Base-by-base conservation (phyloP, 2,888 invertebrate genomes). In the Diadegma fenestrale region DNA sequence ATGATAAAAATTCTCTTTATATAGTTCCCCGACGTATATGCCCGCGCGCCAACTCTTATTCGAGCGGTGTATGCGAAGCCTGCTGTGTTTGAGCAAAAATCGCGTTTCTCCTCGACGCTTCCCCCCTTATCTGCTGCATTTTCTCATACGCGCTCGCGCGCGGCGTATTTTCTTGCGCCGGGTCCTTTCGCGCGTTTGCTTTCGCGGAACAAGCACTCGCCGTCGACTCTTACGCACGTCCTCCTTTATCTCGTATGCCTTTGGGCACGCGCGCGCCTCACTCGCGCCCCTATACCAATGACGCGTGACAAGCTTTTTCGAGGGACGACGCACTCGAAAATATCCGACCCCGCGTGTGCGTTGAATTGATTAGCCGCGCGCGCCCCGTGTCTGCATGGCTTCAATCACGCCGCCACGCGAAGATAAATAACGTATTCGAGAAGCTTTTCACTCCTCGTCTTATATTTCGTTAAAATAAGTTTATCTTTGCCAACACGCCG, bases 1-100 rank as follows among this genome's bases (percentile, higher is more conserved):
- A 82, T 85, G 78, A 81, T 82, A 85, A 85, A 85, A 85, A 85
- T 85, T 85, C 85, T 85, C 85, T 85, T 85, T 85, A 82, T 82
- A 81, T 81, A 73, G 63, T 51, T 77, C 43, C 33, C 33, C 54
- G 73, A 68, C 63, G 68, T 63, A 61, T 68, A 51, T 33, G 63
- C 54, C 63, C 73, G 26, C 69, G 78, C n/a, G n/a, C n/a, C n/a
- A 73, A 51, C 22, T 43, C 26, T n/a, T n/a, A n/a, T 69, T 41
- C 81, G 68, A 68, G 77, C 68, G 54, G n/a, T n/a, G n/a, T n/a
- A n/a, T n/a, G n/a, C n/a, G n/a, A n/a, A n/a, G n/a, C n/a, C n/a
- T n/a, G n/a, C n/a, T n/a, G n/a, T 64, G 66, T 68, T 51, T 54
- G 41, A 26, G 12, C 69, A 63, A 64, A 48, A 69, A 71, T 78